Evolutionary conservation across 2,113 vertebrate species (phyloP).

Genomic region (Zootoca vivipara): DNA sequence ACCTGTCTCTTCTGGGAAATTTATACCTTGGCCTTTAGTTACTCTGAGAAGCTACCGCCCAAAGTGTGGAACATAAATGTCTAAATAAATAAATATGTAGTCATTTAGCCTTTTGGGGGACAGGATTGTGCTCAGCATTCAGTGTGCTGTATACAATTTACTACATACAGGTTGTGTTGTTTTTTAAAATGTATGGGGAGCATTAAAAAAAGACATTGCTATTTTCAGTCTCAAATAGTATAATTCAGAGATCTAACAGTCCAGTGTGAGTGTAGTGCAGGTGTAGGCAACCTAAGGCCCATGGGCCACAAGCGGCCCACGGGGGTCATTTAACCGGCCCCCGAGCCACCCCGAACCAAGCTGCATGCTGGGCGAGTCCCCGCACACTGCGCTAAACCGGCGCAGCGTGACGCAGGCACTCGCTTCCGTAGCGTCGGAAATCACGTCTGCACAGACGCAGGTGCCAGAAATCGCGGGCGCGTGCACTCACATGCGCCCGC

Average conservation of each 20-base stretch:
- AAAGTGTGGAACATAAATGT: background rate
- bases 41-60: background rate
- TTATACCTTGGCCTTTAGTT: background rate
- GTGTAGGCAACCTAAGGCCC: too few relatives aligned
- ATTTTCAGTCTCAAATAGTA: background rate
- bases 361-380: too few relatives aligned
- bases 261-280: too few relatives aligned
- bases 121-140: background rate
- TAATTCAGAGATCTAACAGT: background rate
- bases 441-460: too few relatives aligned
- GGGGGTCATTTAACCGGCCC: too few relatives aligned
- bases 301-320: too few relatives aligned
- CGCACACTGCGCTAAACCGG: too few relatives aligned
- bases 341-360: too few relatives aligned
- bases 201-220: background rate
- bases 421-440: too few relatives aligned
- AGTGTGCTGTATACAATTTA: background rate
- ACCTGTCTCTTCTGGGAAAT: background rate
- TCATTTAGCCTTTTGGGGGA: background rate
- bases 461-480: too few relatives aligned
- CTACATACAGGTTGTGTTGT: background rate
- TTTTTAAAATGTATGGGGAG: background rate
- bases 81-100: background rate
- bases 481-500: too few relatives aligned
- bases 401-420: too few relatives aligned